phyloP scores from a whole-genome alignment of 2,797 vertebrate species.

The Pyrocephalus nanus region DNA sequence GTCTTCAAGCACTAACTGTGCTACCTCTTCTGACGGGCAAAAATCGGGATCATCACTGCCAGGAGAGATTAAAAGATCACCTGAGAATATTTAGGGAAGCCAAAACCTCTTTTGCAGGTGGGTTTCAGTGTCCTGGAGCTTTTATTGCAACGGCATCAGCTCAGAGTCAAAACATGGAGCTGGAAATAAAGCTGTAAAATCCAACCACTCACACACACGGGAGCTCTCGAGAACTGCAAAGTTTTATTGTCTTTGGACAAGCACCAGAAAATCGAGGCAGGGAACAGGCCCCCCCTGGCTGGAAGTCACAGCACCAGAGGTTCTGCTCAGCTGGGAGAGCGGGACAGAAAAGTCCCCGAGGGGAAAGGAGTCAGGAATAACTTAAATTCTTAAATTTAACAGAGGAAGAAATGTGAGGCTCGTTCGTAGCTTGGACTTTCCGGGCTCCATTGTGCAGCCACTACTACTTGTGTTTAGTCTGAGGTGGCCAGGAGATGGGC shows the following conservation, averaged over 20 bases:
- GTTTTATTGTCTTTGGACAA: conserved; percentile 46
- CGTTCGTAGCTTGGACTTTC: neutral
- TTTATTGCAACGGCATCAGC: neutral
- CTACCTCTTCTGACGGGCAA: neutral
- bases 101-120: neutral
- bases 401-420: neutral
- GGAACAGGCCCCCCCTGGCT: neutral
- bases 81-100: neutral
- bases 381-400: neutral
- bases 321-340: neutral
- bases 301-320: neutral
- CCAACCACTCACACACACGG: neutral
- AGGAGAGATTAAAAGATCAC: neutral
- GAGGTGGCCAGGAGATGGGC: conserved; percentile 11
- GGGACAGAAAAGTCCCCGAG: neutral
- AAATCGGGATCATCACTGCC: neutral
- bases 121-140: neutral
- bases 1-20: neutral
- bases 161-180: neutral
- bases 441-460: neutral
- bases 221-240: neutral
- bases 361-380: neutral
- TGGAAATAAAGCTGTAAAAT: neutral
- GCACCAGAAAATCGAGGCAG: neutral
- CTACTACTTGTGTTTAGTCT: conserved; percentile 22